Evolutionary conservation across 1,140 invertebrate species (phyloP).

Genomic region (Drosophila lacteicornis): DNA sequence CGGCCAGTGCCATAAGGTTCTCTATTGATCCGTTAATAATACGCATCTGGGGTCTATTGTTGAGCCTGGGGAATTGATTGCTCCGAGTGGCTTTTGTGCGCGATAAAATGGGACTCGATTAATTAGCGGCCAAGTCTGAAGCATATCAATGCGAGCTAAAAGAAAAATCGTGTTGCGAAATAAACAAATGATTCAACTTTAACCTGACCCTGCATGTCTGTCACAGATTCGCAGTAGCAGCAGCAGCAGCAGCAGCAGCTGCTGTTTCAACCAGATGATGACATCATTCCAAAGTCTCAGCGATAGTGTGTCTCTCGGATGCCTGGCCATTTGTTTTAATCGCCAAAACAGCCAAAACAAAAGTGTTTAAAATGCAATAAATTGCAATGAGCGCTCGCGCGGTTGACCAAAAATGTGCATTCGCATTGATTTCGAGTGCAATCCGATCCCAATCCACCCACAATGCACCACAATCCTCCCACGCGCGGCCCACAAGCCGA

Average conservation of each 20-base stretch:
- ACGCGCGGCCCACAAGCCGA: conserved; percentile 32
- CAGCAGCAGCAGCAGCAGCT: conserved; percentile 26
- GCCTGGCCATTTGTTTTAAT: conserved; percentile 71
- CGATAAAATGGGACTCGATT: conserved; percentile 77
- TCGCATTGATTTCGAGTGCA: conserved; percentile 73
- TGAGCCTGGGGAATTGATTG: conserved; percentile 63
- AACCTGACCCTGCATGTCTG: conserved; percentile 84
- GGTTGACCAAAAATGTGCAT: conserved; percentile 81
- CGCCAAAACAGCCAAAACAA: conserved; percentile 51
- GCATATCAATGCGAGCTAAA: conserved; percentile 71
- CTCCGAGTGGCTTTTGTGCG: conserved; percentile 68
- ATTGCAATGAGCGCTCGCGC: conserved; percentile 55
- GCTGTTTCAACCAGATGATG: conserved; percentile 48
- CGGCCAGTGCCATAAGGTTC: conserved; percentile 48
- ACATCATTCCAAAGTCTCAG: conserved; percentile 59
- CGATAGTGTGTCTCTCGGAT: conserved; percentile 31
- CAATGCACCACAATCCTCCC: conserved; percentile 47
- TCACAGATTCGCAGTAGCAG: conserved; percentile 64
- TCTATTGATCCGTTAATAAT: conserved; percentile 67
- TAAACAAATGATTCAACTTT: conserved; percentile 84
- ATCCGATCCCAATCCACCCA: conserved; percentile 44
- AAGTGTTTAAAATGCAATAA: conserved; percentile 76
- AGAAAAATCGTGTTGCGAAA: conserved; percentile 78
- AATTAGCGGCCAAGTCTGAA: conserved; percentile 67
- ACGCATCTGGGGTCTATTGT: conserved; percentile 67